Base-by-base conservation (phyloP, 2,888 invertebrate species). In the Heliconius aoede region DNA sequence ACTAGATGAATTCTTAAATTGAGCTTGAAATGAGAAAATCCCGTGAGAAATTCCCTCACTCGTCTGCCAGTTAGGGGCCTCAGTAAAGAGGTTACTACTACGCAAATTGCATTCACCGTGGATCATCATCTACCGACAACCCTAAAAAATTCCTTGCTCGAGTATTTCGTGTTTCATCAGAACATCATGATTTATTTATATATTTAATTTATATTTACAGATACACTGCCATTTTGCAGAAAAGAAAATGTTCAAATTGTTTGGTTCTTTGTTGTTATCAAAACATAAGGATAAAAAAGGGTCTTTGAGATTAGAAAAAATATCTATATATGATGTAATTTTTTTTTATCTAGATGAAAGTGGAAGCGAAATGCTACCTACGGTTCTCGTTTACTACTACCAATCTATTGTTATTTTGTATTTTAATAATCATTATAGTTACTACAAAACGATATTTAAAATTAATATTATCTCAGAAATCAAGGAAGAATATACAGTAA, bases 11-110 rank as follows among this genome's bases (percentile, higher is more conserved):
- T 88, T 90, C 87, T 86, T 88, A 90, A 92, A 91, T 91, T 90
- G 89, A 90, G 91, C 91, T 88, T 90, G 90, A 91, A 91, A 91
- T 90, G 89, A 90, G 89, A 89, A 90, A 83, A 88, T 87, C 88
- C 86, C 87, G 81, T 78, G 86, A 86, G 88, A 88, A 87, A 88
- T 89, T 88, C 83, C 80, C 81, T 80, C 81, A 79, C 82, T 77
- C 81, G 78, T 78, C 79, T 78, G 81, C 78, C 83, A 77, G 85
- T 86, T 85, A 84, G 82, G 82, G 82, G 74, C 30, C 30, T 74
- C 84, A 86, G 87, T 90, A 90, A 90, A 88, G 86, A 87, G 89
- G 90, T 89, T 89, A 89, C 89, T 87, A 85, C 90, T 88, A 90
- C 89, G 88, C 87, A 91, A 91, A 92, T 91, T 91, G 89, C 89